Evolutionary conservation across 2,888 invertebrate species (phyloP).

Genomic region (Metallyticus violacea): DNA sequence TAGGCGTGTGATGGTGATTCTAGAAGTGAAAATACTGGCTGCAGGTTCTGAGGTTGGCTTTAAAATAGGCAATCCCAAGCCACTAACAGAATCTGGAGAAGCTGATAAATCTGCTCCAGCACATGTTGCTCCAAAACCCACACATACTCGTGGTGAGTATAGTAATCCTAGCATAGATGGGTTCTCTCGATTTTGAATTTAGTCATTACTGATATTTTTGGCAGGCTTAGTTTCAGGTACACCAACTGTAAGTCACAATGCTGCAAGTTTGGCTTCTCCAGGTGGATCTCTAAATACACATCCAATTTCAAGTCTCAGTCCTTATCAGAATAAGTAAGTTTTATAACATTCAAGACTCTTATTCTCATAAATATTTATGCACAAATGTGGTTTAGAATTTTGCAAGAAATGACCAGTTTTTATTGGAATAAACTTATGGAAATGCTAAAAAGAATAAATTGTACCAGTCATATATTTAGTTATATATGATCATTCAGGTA

Average conservation of each 20-base stretch:
- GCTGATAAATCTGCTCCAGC: constrained; percentile 25
- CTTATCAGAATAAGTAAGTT: constrained; percentile 85
- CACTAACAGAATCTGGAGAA: constrained; percentile 40
- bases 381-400: too few species aligned
- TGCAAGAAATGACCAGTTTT: too few species aligned
- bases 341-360: too few species aligned
- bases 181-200: too few species aligned
- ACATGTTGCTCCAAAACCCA: not conserved
- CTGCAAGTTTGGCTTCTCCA: not conserved
- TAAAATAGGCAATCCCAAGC: constrained; percentile 77
- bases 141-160: not conserved
- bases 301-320: constrained; percentile 83
- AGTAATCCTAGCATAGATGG: too few species aligned
- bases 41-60: constrained; percentile 68
- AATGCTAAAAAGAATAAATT: too few species aligned
- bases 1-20: constrained; percentile 81
- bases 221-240: not conserved
- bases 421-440: too few species aligned
- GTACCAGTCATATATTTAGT: too few species aligned
- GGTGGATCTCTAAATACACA: constrained; percentile 47
- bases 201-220: not conserved
- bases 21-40: constrained; percentile 71
- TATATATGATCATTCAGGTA: too few species aligned
- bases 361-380: too few species aligned
- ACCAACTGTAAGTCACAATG: constrained; percentile 13